phyloP scores from a whole-genome alignment of 2,797 vertebrate species.

The Spheniscus humboldti region DNA sequence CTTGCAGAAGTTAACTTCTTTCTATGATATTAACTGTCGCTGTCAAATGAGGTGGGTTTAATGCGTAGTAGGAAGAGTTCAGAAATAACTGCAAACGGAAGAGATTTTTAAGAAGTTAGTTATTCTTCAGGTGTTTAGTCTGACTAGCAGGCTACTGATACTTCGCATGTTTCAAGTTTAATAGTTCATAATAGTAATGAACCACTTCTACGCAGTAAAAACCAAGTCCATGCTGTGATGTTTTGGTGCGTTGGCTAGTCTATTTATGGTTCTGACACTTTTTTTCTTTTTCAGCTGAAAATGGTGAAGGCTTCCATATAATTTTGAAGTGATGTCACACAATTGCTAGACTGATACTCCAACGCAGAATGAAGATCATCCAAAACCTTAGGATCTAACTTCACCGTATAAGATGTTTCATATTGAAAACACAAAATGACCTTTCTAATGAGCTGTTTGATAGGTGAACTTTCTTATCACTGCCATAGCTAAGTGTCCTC shows the following conservation, averaged over 20 bases:
- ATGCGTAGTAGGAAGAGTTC: not conserved
- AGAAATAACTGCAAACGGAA: not conserved
- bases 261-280: not conserved
- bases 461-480: constrained; percentile 73
- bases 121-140: not conserved
- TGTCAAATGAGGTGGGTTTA: not conserved
- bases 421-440: constrained; percentile 82
- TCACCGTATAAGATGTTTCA: constrained; percentile 80
- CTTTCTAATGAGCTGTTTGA: constrained; percentile 72
- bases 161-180: not conserved
- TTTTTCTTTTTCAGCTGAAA: constrained; percentile 79
- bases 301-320: constrained; percentile 86
- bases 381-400: constrained; percentile 75
- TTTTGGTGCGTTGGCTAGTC: fast-evolving
- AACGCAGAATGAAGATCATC: constrained; percentile 70
- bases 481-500: constrained; percentile 69
- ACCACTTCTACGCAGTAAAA: not conserved
- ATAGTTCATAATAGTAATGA: not conserved
- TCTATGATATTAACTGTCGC: not conserved
- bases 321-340: constrained; percentile 76
- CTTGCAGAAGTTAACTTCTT: not conserved
- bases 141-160: not conserved
- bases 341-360: constrained; percentile 39
- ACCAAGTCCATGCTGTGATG: fast-evolving
- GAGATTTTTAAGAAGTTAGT: not conserved